Conservation (phyloP, 2,888 invertebrate genomes). For the Diarsia mendica region DNA sequence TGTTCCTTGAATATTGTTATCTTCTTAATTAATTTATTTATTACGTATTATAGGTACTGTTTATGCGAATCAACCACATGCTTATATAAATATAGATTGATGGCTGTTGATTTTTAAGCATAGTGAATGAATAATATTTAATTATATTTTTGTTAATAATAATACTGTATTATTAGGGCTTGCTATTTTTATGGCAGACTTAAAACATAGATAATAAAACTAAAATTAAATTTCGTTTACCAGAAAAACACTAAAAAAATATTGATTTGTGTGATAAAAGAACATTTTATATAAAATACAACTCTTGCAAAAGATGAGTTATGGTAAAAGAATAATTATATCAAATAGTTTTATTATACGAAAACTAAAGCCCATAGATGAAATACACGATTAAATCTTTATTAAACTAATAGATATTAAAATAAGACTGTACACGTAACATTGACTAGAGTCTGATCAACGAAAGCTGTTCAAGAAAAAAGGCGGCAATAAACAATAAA, state of each 20-base stretch:
- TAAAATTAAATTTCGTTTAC: neutral
- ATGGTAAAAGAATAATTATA: neutral
- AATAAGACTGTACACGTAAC: too few species aligned
- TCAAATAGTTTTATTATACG: too few species aligned
- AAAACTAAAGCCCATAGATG: too few species aligned
- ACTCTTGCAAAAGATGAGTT: neutral
- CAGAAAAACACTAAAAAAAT: neutral
- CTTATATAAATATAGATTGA: constrained; percentile 24
- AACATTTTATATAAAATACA: neutral
- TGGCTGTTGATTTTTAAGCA: neutral
- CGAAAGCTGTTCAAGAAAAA: too few species aligned
- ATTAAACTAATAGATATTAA: too few species aligned
- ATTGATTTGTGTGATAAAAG: neutral
- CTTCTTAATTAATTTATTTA: constrained; percentile 20
- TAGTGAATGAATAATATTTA: constrained; percentile 8
- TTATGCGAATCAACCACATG: constrained; percentile 13
- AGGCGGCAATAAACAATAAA: too few species aligned
- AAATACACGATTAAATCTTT: too few species aligned
- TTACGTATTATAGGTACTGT: neutral
- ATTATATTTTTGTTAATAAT: neutral
- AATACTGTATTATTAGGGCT: neutral
- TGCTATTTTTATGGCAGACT: neutral
- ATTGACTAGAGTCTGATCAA: too few species aligned
- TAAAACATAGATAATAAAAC: neutral
- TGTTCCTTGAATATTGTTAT: constrained; percentile 8